These are phyloP conservation scores for Microcebus tavaratra DNA, from an alignment of 2,113 vertebrate species.

Conservation along the genomic window DNA sequence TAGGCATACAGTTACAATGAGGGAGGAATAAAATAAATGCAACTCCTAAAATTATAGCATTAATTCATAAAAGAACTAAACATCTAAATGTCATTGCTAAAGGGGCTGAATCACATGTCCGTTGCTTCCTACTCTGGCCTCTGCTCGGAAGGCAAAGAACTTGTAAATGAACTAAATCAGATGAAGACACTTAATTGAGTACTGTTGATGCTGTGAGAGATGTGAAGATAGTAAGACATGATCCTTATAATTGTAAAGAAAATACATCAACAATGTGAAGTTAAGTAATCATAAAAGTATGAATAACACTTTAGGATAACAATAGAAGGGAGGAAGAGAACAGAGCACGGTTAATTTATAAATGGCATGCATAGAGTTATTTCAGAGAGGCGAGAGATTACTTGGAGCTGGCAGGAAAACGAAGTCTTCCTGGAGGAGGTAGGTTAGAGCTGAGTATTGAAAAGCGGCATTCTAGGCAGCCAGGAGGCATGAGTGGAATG, in stretches of 20 bases:
- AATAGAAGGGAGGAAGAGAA: not conserved
- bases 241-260: not conserved
- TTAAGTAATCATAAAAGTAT: not conserved
- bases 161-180: not conserved
- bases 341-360: not conserved
- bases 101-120: not conserved
- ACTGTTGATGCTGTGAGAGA: not conserved
- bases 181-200: not conserved
- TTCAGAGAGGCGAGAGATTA: not conserved
- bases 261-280: not conserved
- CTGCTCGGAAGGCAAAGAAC: not conserved
- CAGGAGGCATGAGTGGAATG: not conserved
- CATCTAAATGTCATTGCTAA: not conserved
- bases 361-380: not conserved
- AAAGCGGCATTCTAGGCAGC: not conserved
- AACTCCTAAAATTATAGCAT: not conserved
- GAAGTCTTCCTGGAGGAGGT: not conserved
- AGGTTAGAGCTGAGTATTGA: not conserved
- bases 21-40: not conserved
- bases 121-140: constrained; percentile 9
- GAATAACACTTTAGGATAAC: not conserved
- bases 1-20: not conserved
- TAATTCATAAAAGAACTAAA: not conserved
- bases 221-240: not conserved
- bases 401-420: not conserved